Base-by-base conservation (phyloP, 2,888 invertebrate genomes). In the Diabrotica balteata region DNA sequence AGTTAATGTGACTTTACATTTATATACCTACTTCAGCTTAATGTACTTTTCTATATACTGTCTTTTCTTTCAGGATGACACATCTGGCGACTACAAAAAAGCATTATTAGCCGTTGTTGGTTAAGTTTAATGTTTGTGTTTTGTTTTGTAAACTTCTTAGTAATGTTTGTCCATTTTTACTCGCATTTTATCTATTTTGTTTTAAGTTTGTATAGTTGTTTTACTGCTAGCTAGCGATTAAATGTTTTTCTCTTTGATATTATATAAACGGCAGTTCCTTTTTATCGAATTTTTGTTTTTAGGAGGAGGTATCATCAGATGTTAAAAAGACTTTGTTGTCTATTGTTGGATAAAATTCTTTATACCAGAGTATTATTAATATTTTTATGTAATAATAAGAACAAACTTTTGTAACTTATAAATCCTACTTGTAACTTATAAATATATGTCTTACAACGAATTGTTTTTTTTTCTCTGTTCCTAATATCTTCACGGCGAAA, bases 61-160 rank as follows among this genome's bases (percentile, higher is more conserved):
- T 70, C 59, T 69, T 65, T 68, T 82, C 11, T 90, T 92, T 83
- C 90, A 95, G 94, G 93, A 90, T 81, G 96, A 96, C 86, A 94
- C 95, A 74, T 94, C 94, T 80, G 96, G 96, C 79, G 94, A 96
- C 88, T 96, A 95, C 90, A 95, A 91, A 88, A 93, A 92, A 87
- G 90, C 94, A 80, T 90, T 96, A 82, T 89, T 96, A 85, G 91
- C 94, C 79, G 87, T 96, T 84, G 90, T 94, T 22, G 73, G 72
- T 67, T 75, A 70, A 70, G 53, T 65, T 46, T 58, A 44, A 49
- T 44, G 32, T 57, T 8, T 9, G 22, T 7, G 10, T 55, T 55
- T 54, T 53, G 47, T 54, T 46, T 51, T 55, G 50, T 45, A 57
- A 47, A 50, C 22, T 10, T 66, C 11, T 57, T 68, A 8, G 5